phyloP scores from a whole-genome alignment of 2,888 invertebrate genomes.

The Dynastes maya region DNA sequence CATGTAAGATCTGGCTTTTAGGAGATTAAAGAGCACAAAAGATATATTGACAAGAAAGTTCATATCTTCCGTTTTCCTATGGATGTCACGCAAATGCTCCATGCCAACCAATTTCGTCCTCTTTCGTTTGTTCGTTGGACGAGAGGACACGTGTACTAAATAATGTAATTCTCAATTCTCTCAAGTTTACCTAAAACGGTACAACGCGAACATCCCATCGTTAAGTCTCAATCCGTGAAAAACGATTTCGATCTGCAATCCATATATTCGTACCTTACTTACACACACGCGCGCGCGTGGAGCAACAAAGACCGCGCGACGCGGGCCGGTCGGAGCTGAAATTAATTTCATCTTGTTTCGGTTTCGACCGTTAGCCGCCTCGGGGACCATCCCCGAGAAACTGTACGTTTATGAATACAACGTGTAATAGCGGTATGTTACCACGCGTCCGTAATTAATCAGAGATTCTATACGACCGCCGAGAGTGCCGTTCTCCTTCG shows the following conservation, averaged over 20 bases:
- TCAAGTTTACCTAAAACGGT: neutral
- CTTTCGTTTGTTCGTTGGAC: too few species aligned
- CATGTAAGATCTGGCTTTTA: neutral
- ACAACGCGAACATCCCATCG: neutral
- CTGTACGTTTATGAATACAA: conserved; percentile 28
- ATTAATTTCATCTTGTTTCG: conserved; percentile 24
- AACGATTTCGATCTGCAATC: conserved; percentile 1
- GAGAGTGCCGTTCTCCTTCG: neutral
- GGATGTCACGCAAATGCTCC: neutral
- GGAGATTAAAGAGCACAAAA: neutral
- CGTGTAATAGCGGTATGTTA: conserved; percentile 12
- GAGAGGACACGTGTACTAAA: too few species aligned
- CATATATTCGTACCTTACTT: neutral
- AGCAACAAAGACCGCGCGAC: too few species aligned
- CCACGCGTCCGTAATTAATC: conserved; percentile 24
- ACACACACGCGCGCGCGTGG: neutral
- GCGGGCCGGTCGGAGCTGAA: conserved; percentile 10
- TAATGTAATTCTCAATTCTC: too few species aligned
- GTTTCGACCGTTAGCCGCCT: conserved; percentile 6
- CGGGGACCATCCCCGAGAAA: conserved; percentile 1
- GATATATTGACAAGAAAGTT: neutral
- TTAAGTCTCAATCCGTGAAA: conserved; percentile 3
- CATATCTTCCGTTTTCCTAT: neutral
- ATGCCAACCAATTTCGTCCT: neutral
- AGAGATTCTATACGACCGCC: neutral